Percentiles rank a stretch among this genome's conserved stretches.
These are phyloP conservation scores for Fregetta grallaria DNA, from an alignment of 2,113 vertebrate genomes.

Conservation along the genomic window DNA sequence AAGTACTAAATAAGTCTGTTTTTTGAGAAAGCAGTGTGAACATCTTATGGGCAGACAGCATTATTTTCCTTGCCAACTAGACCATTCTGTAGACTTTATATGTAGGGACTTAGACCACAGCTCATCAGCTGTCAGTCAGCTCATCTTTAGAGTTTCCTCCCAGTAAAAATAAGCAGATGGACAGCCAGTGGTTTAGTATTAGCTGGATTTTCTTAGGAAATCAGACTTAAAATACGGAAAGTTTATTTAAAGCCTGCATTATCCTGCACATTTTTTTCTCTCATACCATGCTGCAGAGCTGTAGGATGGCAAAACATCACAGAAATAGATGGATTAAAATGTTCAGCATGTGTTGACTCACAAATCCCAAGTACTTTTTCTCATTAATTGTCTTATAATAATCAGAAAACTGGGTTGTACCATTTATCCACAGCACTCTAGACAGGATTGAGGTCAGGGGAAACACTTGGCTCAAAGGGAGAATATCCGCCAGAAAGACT, in stretches of 20 bases:
- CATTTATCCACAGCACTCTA: background rate
- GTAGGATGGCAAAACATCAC: background rate
- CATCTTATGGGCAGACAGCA: background rate
- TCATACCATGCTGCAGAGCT: background rate
- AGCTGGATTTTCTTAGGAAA: background rate
- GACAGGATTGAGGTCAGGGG: background rate
- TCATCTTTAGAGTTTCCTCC: background rate
- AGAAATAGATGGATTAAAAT: background rate
- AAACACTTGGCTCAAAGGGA: background rate
- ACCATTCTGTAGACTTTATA: background rate
- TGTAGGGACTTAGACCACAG: background rate
- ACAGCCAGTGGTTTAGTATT: background rate
- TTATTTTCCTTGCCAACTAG: background rate
- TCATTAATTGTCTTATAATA: background rate
- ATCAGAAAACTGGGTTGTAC: background rate
- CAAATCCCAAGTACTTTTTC: background rate
- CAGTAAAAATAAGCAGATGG: background rate
- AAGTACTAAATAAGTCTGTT: background rate
- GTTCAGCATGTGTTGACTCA: background rate
- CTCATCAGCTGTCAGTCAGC: background rate
- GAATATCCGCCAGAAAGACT: background rate
- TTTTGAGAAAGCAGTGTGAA: background rate
- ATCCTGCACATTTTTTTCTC: background rate
- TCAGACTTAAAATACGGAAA: background rate
- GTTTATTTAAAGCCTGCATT: background rate